phyloP scores from a whole-genome alignment of 1,140 invertebrate genomes.

The Psilanteris sp. region DNA sequence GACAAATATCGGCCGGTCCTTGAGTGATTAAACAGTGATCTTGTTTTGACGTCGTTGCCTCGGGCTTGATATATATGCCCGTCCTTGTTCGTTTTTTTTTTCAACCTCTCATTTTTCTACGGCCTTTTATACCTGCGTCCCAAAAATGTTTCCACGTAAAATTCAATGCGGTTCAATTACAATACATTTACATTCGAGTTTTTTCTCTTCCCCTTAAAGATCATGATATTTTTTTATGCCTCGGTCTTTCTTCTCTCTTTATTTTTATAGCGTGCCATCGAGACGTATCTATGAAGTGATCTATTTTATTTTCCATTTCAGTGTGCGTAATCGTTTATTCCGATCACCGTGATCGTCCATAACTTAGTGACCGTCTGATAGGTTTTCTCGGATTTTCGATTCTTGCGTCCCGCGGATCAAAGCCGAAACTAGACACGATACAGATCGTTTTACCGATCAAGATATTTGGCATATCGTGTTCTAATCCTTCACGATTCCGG shows the following conservation, averaged over 20 bases:
- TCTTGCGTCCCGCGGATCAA: slow-evolving; percentile 18
- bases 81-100: slow-evolving; percentile 11
- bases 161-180: slow-evolving; percentile 43
- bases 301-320: slow-evolving; percentile 39
- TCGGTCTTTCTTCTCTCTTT: neutral
- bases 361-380: slow-evolving; percentile 40
- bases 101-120: neutral
- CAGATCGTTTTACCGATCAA: slow-evolving; percentile 40
- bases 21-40: slow-evolving; percentile 54
- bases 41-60: slow-evolving; percentile 54
- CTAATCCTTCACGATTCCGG: slow-evolving; percentile 49
- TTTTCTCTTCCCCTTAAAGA: slow-evolving; percentile 14
- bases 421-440: slow-evolving; percentile 34
- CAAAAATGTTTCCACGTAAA: slow-evolving; percentile 28
- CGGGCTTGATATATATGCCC: slow-evolving; percentile 32
- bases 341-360: slow-evolving; percentile 44
- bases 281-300: slow-evolving; percentile 17
- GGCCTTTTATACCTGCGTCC: slow-evolving; percentile 19
- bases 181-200: slow-evolving; percentile 35
- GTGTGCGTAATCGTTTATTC: slow-evolving; percentile 25
- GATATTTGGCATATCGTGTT: slow-evolving; percentile 54
- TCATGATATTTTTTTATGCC: slow-evolving; percentile 32
- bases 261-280: slow-evolving; percentile 3
- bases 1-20: slow-evolving; percentile 44
- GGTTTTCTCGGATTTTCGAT: slow-evolving; percentile 49